Evolutionary conservation across 2,113 vertebrate genomes (phyloP), one percentile per base, ranked within the genome.

Genomic region (Sebastes schlegelii): DNA sequence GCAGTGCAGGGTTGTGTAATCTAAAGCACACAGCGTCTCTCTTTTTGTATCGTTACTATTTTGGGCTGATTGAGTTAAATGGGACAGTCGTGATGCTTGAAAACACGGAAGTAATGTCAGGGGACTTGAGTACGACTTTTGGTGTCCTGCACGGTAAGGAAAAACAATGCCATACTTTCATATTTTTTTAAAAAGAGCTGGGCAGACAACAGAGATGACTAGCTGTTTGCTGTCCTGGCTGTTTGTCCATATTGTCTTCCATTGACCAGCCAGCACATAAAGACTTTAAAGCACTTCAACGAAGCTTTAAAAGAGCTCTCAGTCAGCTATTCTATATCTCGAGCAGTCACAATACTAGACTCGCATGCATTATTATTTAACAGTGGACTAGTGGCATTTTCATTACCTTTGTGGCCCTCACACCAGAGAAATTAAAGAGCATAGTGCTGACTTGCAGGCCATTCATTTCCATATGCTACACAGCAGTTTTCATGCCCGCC

Each of bases 231-330:
- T 49, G 52, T 46, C n/a, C 34, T 13, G 26, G 26, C 26, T 26
- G 51, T 62, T 42, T 74, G 40, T 68, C 52, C 48, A 26, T 23
- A 26, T 10, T 13, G 67, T 16, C 23, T 71, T 52, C 70, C n/a
- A 42, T 40, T 55, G 48, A 63, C n/a, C 21, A 64, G 73, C 40
- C 58, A 76, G 43, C 78, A 72, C 58, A 82, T 73, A 42, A 71
- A 77, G 75, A 49, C 68, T 48, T 57, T 49, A 79, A 60, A 83
- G 64, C 52, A 48, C 71, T 48, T 55, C 42, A 67, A 16, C n/a
- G 66, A 80, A 72, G 74, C 63, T 85, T 85, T 79, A 26, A 64
- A 80, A 67, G 21, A 66, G 42, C 69, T 83, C 61, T 80, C 61
- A 61, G 45, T 40, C 21, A 73, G 63, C 16, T 11, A 60, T 69